These are phyloP conservation scores for Micrasema longulum DNA, from an alignment of 1,140 invertebrate species.

Conservation along the genomic window DNA sequence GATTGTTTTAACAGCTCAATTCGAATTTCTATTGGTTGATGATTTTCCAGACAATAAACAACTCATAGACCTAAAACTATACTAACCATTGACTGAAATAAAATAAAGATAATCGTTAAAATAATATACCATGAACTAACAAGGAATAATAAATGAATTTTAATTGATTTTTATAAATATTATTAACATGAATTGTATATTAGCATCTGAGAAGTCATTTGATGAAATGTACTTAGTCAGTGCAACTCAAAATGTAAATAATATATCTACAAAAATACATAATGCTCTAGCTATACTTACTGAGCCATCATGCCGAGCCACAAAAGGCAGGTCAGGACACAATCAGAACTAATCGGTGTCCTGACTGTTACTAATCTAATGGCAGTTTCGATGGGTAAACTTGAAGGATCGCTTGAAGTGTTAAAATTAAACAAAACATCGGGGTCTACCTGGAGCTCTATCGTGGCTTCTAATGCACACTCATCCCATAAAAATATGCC, in stretches of 20 bases:
- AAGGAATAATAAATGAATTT: not conserved
- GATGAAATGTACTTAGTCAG: too few species aligned
- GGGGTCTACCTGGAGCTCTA: not conserved
- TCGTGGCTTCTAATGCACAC: not conserved
- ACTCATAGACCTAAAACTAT: not conserved
- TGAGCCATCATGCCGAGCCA: slow-evolving; percentile 2
- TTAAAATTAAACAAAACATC: not conserved
- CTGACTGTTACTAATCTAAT: slow-evolving; percentile 3
- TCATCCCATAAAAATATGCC: not conserved
- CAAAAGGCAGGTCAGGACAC: slow-evolving; percentile 3
- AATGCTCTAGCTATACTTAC: not conserved
- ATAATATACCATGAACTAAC: not conserved
- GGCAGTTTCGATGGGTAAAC: not conserved
- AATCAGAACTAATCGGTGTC: not conserved
- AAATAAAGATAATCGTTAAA: not conserved
- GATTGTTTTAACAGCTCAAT: not conserved
- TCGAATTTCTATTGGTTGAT: not conserved
- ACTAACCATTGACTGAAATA: not conserved
- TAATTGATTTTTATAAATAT: too few species aligned
- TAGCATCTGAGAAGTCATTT: too few species aligned
- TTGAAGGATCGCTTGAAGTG: not conserved
- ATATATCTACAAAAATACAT: not conserved
- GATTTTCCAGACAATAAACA: not conserved
- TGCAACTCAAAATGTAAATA: not conserved
- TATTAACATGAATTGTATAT: too few species aligned